phyloP scores from a whole-genome alignment of 2,113 vertebrate genomes.

The Pomatostomus ruficeps region DNA sequence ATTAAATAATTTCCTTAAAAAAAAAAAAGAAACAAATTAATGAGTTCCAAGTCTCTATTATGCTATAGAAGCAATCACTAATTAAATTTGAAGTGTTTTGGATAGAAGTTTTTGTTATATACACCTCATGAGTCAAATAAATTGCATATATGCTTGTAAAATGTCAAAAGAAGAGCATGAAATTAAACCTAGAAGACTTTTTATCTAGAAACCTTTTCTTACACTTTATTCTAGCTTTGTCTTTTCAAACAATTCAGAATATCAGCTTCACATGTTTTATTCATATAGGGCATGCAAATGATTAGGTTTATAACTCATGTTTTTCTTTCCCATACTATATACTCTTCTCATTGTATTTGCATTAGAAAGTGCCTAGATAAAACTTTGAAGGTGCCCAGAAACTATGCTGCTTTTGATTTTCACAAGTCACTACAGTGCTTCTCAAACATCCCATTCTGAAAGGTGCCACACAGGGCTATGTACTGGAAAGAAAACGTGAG shows the following conservation, averaged over 20 bases:
- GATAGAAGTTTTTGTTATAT: not conserved
- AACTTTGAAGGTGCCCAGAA: not conserved
- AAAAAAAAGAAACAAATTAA: not conserved
- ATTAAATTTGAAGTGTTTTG: not conserved
- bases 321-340: not conserved
- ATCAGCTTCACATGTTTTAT: not conserved
- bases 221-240: not conserved
- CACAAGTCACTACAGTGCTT: not conserved
- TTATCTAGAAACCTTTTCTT: not conserved
- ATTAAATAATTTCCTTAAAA: not conserved
- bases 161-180: not conserved
- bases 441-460: not conserved
- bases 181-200: not conserved
- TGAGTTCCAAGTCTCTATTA: not conserved
- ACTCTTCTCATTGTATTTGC: not conserved
- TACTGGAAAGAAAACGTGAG: not conserved
- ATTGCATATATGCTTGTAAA: not conserved
- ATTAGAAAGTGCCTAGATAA: not conserved
- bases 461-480: not conserved
- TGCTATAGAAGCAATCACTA: not conserved
- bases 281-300: not conserved
- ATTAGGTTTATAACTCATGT: not conserved
- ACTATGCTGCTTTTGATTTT: not conserved
- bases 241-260: not conserved
- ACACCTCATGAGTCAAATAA: not conserved